Base-by-base conservation (phyloP, 2,797 vertebrate genomes). In the Steatocranus sp. region DNA sequence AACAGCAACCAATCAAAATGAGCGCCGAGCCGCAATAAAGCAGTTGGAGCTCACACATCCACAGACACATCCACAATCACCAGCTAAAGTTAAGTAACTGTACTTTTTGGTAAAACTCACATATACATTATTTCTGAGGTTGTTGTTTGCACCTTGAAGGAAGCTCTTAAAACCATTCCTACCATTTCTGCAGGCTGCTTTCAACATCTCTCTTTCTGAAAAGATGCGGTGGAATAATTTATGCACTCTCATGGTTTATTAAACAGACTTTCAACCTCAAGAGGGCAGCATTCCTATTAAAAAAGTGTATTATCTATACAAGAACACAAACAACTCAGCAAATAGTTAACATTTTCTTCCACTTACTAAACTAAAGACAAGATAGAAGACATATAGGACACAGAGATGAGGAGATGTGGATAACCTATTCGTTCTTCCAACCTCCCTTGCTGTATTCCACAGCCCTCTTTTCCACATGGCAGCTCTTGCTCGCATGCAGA, bases 401-500 rank as follows among this genome's bases (percentile, higher is more conserved):
- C 6, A 11, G 18, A 10, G 12, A 34, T 49, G 43, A 23, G 38
- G 18, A 30, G 49, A 82, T 20, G 58, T 51, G 58, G 81, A 32
- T 83, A 87, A 87, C 43, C 79, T 63, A 83, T 78, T 82, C 83
- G 53, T 86, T 73, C 58, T 81, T 78, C 38, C 76, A 54, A 8
- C 18, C 56, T 68, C 12, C 58, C 58, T 76, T 41, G 43, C 50
- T 87, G 76, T 56, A 81, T 74, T 70, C 77, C 76, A 80, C 76
- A 88, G 86, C 66, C 87, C 70, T 86, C 85, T 91, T 95, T 95
- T 95, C 93, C 91, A 93, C 94, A 93, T 94, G 94, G 92, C 92
- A 91, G 87, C 88, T 87, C 82, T 84, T 89, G 89, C 83, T 87
- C 84, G 74, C 88, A 91, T 94, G 88, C 86, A 92, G 89, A 94